These are phyloP conservation scores for Vireo altiloquus DNA, from an alignment of 2,113 vertebrate species.

Conservation along the genomic window DNA sequence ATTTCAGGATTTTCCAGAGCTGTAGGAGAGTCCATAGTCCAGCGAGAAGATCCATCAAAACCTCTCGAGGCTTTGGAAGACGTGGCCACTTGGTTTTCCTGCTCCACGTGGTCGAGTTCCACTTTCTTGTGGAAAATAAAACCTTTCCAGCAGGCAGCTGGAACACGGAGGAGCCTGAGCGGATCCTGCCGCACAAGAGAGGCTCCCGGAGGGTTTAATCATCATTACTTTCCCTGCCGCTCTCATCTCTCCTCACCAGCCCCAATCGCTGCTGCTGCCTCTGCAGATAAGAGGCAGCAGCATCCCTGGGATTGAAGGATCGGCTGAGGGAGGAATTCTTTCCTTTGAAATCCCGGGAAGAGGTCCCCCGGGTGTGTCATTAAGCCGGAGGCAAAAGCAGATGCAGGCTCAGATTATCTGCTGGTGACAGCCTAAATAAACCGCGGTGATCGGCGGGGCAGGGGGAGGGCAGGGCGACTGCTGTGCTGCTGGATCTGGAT, in stretches of 20 bases:
- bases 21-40: background rate
- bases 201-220: background rate
- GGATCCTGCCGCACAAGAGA: background rate
- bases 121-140: background rate
- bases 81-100: background rate
- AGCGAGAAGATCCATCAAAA: background rate
- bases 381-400: background rate
- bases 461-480: background rate
- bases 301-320: background rate
- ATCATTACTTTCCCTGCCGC: background rate
- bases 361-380: background rate
- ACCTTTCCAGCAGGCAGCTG: background rate
- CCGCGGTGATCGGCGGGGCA: background rate
- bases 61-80: background rate
- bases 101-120: rapidly evolving
- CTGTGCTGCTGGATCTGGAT: background rate
- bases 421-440: background rate
- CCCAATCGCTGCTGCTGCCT: background rate
- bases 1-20: background rate
- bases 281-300: constrained; percentile 14
- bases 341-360: background rate
- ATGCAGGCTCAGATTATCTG: background rate
- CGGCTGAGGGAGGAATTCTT: background rate
- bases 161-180: background rate
- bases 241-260: background rate